A percentile compares a stretch with the other conserved stretches of the same genome.
These are phyloP conservation scores for Notothenia coriiceps DNA, from an alignment of 2,113 vertebrate species.

Conservation along the genomic window DNA sequence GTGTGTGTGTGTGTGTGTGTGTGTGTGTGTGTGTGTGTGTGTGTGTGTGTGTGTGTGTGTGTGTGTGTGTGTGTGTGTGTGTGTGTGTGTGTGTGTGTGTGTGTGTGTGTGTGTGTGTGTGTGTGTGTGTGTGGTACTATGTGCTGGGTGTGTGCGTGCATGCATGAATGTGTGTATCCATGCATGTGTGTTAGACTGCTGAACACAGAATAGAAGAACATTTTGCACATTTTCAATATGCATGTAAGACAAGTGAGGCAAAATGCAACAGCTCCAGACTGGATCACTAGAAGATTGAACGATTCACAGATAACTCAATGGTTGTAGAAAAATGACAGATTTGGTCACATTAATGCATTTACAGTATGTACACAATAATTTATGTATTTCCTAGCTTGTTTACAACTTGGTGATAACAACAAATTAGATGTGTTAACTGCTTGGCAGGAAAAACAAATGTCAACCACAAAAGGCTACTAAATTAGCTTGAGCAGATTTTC, in stretches of 20 bases:
- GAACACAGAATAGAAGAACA: constrained; percentile 64
- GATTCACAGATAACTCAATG: no score
- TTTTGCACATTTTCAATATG: constrained; percentile 28
- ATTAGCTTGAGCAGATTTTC: neutral
- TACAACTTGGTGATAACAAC: neutral
- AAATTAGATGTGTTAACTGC: neutral
- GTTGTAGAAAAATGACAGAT: no score
- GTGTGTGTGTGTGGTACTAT: constrained; percentile 16
- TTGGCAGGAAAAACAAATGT: neutral
- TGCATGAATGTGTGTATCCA: neutral
- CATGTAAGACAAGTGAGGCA: constrained; percentile 10
- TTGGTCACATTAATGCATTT: no score
- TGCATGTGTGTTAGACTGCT: constrained; percentile 52
- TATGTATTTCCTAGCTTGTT: neutral
- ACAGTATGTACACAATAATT: neutral
- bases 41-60: constrained; percentile 39
- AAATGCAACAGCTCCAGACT: neutral
- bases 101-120: constrained; percentile 26
- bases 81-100: constrained; percentile 36
- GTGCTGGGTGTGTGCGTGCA: neutral
- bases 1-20: constrained; percentile 13
- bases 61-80: constrained; percentile 23
- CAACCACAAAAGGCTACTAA: neutral
- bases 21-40: neutral
- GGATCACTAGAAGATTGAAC: neutral